Base-by-base conservation (phyloP, 2,888 invertebrate species). In the Rhagium mordax region DNA sequence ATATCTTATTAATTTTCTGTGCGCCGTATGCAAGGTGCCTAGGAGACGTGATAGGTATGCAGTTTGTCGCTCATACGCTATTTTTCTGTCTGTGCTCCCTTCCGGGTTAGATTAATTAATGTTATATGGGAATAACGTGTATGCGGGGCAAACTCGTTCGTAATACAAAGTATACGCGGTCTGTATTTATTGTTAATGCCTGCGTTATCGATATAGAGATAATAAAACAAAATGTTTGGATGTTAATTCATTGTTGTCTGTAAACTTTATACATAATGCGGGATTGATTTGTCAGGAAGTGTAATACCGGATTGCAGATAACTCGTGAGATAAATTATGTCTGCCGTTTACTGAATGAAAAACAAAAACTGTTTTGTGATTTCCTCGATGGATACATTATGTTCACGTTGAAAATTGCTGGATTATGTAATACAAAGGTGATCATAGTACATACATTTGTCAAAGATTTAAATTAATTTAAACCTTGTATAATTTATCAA, bases 21-120 rank as follows among this genome's bases (percentile, higher is more conserved):
- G 48, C 67, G 59, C 48, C 62, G 61, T 70, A 70, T 62, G 70
- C 70, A 62, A 70, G 70, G 70, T 70, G 70, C 70, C 70, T 70
- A 29, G 53, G 24, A 70, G 70, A 70, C 70, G 60, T 53, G 61
- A 48, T 62, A 51, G 62, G 61, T 62, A 70, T 62, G 70, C 70
- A 70, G 70, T 70, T 70, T 70, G 70, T 70, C 70, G 61, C 70
- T 70, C 70, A 15, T 51, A 61, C 55, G 61, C 62, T 20, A 70
- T 70, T 70, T 70, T 70, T 70, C 20, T 62, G 70, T 70, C 70
- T 70, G 70, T 70, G 21, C 24, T 53, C 33, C 70, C 70, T 70
- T 70, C 70, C 70, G 48, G 70, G 61, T 62, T 53, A 49, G 70
- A 61, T 70, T 70, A 70, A 70, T 70, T 70, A 33, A 70, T 62